Conservation (phyloP, 2,113 vertebrate genomes). For the Prochilodus magdalenae region DNA sequence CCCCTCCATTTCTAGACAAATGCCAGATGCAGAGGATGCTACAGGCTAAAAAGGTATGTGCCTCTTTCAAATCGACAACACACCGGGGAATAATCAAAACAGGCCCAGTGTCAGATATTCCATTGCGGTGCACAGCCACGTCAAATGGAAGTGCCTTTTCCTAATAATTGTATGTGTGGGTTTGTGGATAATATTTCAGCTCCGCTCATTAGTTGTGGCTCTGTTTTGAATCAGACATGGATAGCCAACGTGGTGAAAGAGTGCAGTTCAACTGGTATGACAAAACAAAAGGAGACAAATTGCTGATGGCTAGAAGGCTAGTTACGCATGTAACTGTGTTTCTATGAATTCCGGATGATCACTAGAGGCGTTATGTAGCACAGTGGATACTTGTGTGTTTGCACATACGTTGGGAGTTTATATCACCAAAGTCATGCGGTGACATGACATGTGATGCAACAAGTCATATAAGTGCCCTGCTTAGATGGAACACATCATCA, state of each 20-base stretch:
- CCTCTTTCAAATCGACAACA: slow-evolving; percentile 33
- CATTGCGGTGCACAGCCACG: slow-evolving; percentile 40
- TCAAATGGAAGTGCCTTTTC: slow-evolving; percentile 47
- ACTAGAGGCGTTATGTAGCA: neutral
- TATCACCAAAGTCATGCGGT: too few relatives aligned
- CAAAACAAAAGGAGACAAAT: slow-evolving; percentile 74
- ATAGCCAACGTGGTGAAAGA: slow-evolving; percentile 56
- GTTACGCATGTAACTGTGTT: slow-evolving; percentile 31
- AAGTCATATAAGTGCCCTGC: neutral
- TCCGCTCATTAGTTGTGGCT: slow-evolving; percentile 60
- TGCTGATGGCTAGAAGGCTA: slow-evolving; percentile 47
- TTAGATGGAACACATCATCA: neutral
- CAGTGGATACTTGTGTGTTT: neutral
- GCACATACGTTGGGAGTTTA: neutral
- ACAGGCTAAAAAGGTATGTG: slow-evolving; percentile 49
- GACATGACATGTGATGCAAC: neutral
- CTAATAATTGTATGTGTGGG: slow-evolving; percentile 58
- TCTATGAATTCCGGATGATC: neutral
- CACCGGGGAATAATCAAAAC: slow-evolving; percentile 57
- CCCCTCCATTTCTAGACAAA: slow-evolving; percentile 60
- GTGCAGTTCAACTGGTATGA: slow-evolving; percentile 61
- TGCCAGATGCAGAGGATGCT: slow-evolving; percentile 65
- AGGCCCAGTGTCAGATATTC: slow-evolving; percentile 60
- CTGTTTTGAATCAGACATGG: slow-evolving; percentile 70
- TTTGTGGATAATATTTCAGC: slow-evolving; percentile 75